Base-by-base conservation (phyloP, 2,113 vertebrate species). In the Cervus canadensis region DNA sequence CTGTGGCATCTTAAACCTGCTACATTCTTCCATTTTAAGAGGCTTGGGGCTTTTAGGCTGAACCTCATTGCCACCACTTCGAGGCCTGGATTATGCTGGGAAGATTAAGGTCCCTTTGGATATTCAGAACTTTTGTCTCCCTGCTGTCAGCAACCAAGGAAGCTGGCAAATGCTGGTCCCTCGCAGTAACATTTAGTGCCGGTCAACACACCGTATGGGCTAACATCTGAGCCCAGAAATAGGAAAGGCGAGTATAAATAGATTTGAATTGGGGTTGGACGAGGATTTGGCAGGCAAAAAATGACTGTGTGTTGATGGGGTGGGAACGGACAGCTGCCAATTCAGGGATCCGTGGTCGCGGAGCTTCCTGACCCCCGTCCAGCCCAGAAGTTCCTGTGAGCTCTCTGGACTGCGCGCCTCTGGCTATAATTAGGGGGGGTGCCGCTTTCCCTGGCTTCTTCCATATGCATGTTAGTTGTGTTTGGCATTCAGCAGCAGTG, bases 251-350 rank as follows among this genome's bases (percentile, higher is more conserved):
- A 96, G 88, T 98, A 99, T 98, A 99, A 99, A 98, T 99, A 99
- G 98, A 98, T 92, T 98, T 97, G 98, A 98, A 98, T 98, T 98
- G 97, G 98, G 97, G 98, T 98, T 98, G 98, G 96, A 98, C 98
- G 98, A 98, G 98, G 98, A 98, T 99, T 98, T 99, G 98, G 97
- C 98, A 98, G 98, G 98, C 98, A 98, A 98, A 99, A 98, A 98
- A 98, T 98, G 95, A 94, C 98, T 98, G 91, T 96, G 96, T 97
- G 96, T 97, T 98, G 98, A 98, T 98, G 98, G 97, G 95, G 98
- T 94, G 96, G 98, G 78, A 87, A 96, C 97, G 89, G 78, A 98
- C 60, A 98, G 98, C 95, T 97, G 97, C 97, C 98, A 98, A 98
- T 98, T 98, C 98, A 98, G 97, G 98, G 94, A 91, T 97, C 95